Evolutionary conservation across 92 coral and sea anemone species (phyloP).

Genomic region (Epizoanthus rinbou): DNA sequence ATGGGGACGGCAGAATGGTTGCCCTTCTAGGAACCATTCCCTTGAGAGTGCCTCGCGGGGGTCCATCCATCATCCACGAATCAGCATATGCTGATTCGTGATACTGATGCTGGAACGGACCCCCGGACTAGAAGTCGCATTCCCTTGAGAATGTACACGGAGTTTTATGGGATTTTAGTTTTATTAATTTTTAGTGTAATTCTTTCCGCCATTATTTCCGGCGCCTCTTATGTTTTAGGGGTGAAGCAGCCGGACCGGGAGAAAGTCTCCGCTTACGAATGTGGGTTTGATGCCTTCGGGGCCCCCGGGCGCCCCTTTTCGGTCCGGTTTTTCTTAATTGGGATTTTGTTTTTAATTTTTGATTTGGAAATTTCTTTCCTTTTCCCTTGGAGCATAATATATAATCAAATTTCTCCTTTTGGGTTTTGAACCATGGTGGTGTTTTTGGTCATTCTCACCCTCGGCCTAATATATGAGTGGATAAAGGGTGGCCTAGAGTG

Average conservation of each 20-base stretch:
- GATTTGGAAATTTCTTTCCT: slow-evolving; percentile 78
- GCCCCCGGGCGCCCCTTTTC: slow-evolving; percentile 78
- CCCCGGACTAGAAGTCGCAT: no score
- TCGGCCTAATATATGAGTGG: slow-evolving; percentile 74
- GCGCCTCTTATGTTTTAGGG: slow-evolving; percentile 82
- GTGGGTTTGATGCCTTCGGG: slow-evolving; percentile 80
- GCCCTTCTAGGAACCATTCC: no score
- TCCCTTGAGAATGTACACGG: no score
- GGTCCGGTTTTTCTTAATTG: slow-evolving; percentile 77
- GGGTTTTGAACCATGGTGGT: slow-evolving; percentile 75
- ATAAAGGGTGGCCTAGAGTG: slow-evolving; percentile 78
- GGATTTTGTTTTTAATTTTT: no score
- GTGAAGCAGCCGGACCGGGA: slow-evolving; percentile 79
- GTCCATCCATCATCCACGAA: no score
- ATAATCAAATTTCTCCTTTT: slow-evolving; percentile 70
- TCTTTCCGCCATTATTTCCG: slow-evolving; percentile 74
- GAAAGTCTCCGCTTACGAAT: slow-evolving; percentile 81
- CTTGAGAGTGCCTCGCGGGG: no score
- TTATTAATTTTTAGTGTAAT: slow-evolving; percentile 71
- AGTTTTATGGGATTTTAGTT: slow-evolving; percentile 53
- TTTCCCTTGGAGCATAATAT: slow-evolving; percentile 73
- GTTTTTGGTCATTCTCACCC: slow-evolving; percentile 66
- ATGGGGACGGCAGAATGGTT: no score
- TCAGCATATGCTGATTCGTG: no score
- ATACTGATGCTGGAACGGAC: no score